These are phyloP conservation scores for Noturus placidus DNA, from an alignment of 2,113 vertebrate genomes.

Conservation along the genomic window DNA sequence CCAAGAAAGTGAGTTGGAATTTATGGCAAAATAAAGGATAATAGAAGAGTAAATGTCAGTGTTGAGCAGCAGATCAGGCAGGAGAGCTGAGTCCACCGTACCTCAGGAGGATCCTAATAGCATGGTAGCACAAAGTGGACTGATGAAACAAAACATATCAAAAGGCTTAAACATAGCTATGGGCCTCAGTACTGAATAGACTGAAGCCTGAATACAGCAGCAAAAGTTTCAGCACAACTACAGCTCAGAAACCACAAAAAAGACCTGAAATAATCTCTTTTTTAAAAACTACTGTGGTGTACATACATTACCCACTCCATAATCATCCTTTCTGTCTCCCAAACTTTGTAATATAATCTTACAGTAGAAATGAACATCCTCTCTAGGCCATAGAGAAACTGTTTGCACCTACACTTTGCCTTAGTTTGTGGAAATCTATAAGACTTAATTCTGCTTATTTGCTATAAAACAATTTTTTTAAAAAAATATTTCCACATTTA, in stretches of 20 bases:
- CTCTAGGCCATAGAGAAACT: background rate
- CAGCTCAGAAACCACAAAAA: background rate
- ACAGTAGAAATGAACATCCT: background rate
- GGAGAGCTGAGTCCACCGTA: background rate
- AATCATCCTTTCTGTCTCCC: background rate
- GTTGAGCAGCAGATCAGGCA: background rate
- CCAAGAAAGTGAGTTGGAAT: background rate
- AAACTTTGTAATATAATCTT: background rate
- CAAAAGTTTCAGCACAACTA: background rate
- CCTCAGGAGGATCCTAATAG: conserved; percentile 18
- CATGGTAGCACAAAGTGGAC: background rate
- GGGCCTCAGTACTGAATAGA: background rate
- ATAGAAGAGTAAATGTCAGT: conserved; percentile 14
- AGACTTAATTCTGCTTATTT: background rate
- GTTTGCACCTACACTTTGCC: background rate
- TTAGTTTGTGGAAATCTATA: background rate
- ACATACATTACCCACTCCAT: background rate
- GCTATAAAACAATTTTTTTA: background rate
- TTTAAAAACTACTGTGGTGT: background rate
- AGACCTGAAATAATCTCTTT: background rate
- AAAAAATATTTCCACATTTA: background rate
- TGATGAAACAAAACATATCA: conserved; percentile 11
- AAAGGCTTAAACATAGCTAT: background rate
- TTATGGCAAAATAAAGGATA: conserved; percentile 23
- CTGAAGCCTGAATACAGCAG: background rate